Evolutionary conservation across 2,797 vertebrate species (phyloP).

Genomic region (Hephaestus fuliginosus): DNA sequence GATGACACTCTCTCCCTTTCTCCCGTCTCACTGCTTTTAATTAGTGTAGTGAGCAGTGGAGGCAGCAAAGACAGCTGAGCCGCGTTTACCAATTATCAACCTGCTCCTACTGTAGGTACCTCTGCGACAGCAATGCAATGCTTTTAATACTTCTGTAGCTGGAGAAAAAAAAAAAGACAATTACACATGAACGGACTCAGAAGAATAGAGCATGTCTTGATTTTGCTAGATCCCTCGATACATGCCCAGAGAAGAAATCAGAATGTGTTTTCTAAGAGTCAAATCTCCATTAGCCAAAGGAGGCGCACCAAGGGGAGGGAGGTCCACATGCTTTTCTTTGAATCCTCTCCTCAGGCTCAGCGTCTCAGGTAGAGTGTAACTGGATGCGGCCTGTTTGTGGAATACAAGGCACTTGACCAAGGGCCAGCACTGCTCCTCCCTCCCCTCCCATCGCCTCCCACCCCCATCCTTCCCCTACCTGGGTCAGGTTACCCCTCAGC

Average conservation of each 20-base stretch:
- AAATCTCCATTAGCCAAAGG: conserved; percentile 69
- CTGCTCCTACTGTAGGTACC: conserved; percentile 16
- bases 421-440: conserved; percentile 93
- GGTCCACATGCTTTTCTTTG: conserved; percentile 84
- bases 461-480: conserved; percentile 90
- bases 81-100: conserved; percentile 68
- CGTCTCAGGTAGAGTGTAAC: conserved; percentile 89
- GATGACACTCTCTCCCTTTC: conserved; percentile 77
- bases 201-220: conserved; percentile 35
- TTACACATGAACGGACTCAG: conserved; percentile 32
- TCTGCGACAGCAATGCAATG: conserved; percentile 11
- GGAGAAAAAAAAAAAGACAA: conserved; percentile 27
- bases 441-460: conserved; percentile 90
- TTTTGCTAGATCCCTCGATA: conserved; percentile 40
- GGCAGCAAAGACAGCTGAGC: conserved; percentile 60
- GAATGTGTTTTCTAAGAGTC: conserved; percentile 57
- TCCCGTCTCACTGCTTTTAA: conserved; percentile 75
- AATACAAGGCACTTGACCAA: conserved; percentile 96
- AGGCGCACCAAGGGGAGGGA: conserved; percentile 79
- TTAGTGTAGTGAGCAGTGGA: conserved; percentile 65
- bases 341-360: conserved; percentile 85
- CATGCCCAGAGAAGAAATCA: conserved; percentile 33
- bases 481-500: conserved; percentile 88
- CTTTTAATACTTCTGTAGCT: conserved; percentile 55
- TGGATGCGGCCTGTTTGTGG: conserved; percentile 90